Evolutionary conservation across 2,888 invertebrate species (phyloP).

Genomic region (Bedellia somnulentella): DNA sequence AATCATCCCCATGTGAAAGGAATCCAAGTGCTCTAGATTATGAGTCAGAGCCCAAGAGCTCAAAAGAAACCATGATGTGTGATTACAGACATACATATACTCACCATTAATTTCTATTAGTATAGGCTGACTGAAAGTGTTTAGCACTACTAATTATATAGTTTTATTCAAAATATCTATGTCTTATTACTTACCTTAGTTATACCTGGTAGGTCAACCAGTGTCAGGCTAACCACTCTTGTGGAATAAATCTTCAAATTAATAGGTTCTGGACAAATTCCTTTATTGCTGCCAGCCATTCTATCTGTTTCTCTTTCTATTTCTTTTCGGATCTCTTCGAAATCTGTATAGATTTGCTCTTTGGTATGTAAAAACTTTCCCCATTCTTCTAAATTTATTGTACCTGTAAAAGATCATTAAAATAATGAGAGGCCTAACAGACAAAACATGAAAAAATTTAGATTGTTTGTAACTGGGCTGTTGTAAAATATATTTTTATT

Average conservation of each 20-base stretch:
- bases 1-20: too few species aligned
- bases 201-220: constrained; percentile 97
- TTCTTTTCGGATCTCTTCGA: constrained; percentile 87
- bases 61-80: too few species aligned
- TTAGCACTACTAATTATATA: too few species aligned
- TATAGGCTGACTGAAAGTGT: too few species aligned
- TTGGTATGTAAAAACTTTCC: constrained; percentile 94
- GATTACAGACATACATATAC: too few species aligned
- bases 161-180: too few species aligned
- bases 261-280: constrained; percentile 93
- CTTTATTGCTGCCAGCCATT: constrained; percentile 94
- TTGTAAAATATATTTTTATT: too few species aligned
- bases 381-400: constrained; percentile 89
- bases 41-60: too few species aligned
- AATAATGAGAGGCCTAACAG: constrained; percentile 7
- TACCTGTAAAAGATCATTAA: constrained; percentile 56
- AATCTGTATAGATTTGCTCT: constrained; percentile 85
- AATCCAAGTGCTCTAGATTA: too few species aligned
- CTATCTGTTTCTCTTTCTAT: constrained; percentile 94
- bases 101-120: too few species aligned
- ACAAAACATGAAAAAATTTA: constrained; percentile 9
- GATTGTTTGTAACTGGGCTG: too few species aligned
- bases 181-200: constrained; percentile 81
- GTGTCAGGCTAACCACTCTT: constrained; percentile 91
- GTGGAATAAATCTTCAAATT: constrained; percentile 94